Evolutionary conservation across 1,140 invertebrate genomes (phyloP), one percentile per base, ranked within the genome.

Genomic region (Caenorhabditis brenneri): DNA sequence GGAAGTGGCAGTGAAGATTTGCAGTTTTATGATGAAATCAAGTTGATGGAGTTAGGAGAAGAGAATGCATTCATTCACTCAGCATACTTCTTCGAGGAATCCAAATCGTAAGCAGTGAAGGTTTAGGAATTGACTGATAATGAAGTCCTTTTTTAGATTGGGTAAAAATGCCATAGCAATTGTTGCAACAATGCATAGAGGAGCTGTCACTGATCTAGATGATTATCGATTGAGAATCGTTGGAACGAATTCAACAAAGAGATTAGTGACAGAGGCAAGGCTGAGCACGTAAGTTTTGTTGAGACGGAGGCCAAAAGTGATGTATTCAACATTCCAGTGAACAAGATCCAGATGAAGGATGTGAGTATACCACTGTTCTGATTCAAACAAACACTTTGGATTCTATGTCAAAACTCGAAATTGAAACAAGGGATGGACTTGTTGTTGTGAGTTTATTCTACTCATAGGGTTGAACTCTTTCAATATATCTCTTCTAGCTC

Each of bases 31-130:
- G 65, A 42, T 24, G 10, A 74, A 15, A 42, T 42, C n/a, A 22
- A 22, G 4, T 74, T 74, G 36, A 74, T 74, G 65, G 65, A 74
- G 10, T 19, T 31, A 6, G 65, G 65, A 74, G 65, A 74, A 74
- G 65, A 74, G 33, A 74, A 74, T 42, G 65, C 65, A 24, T 74
- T 74, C 36, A 74, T 74, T 74, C 65, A 74, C 15, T 33, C 27
- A 0, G 65, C 65, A 5, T 74, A 74, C n/a, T 74, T 36, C 16
- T 74, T 36, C n/a, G 27, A 31, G n/a, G n/a, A 27, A 7, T 74
- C 65, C 9, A 74, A 74, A 74, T 74, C 65, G 65, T 74, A 74
- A 12, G 65, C 10, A 19, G 27, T 58, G 1, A 2, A 36, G n/a
- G n/a, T 74, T 24, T 12, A 4, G 22, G 22, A 24, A 12, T 74